Evolutionary conservation across 2,113 vertebrate species (phyloP).

Genomic region (Columba livia): DNA sequence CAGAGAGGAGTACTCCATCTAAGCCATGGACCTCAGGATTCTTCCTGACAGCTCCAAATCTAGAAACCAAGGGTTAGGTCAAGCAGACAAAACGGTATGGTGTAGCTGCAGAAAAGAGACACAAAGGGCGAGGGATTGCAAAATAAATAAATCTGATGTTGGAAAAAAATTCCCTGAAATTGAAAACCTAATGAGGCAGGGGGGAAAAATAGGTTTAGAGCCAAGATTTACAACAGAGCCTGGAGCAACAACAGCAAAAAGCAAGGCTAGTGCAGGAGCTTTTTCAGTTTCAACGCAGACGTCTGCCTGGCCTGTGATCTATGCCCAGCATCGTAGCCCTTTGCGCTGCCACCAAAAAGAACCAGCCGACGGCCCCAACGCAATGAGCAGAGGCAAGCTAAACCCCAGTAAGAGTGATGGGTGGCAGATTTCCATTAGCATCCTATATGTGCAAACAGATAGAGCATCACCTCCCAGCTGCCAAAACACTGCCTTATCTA

Average conservation of each 20-base stretch:
- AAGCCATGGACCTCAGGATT: rapidly evolving
- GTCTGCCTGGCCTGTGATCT: background rate
- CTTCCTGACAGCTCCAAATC: background rate
- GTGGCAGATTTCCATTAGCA: background rate
- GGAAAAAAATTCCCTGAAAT: background rate
- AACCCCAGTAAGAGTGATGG: background rate
- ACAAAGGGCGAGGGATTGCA: background rate
- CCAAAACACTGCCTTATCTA: slow-evolving; percentile 61
- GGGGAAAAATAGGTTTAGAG: background rate
- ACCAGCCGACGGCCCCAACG: background rate
- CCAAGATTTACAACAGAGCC: background rate
- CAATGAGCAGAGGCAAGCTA: background rate
- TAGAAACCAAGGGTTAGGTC: background rate
- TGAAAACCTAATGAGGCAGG: background rate
- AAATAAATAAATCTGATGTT: background rate
- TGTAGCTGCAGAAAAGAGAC: background rate
- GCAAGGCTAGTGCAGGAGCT: background rate
- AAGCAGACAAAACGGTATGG: rapidly evolving
- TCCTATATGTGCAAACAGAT: slow-evolving; percentile 23
- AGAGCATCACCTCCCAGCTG: slow-evolving; percentile 31
- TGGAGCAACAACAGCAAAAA: background rate
- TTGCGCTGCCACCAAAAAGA: background rate
- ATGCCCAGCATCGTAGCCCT: rapidly evolving
- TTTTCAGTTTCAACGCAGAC: background rate
- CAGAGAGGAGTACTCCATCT: background rate